These are phyloP conservation scores for Onthophagus sagittarius DNA, from an alignment of 2,888 invertebrate genomes.

Conservation along the genomic window DNA sequence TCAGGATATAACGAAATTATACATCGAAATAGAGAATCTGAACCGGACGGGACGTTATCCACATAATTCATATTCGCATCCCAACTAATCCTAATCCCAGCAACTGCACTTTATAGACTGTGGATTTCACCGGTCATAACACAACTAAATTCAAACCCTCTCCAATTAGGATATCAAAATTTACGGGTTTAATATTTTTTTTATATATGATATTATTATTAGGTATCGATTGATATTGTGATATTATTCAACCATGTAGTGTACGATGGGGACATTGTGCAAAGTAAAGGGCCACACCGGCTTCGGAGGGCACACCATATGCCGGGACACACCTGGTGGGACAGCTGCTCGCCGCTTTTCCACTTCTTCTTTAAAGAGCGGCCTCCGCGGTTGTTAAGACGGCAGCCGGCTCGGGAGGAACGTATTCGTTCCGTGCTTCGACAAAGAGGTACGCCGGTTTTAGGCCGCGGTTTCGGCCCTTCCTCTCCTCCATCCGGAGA, in stretches of 20 bases:
- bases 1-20: neutral
- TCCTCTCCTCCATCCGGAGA: neutral
- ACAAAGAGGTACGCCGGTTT: neutral
- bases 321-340: constrained; percentile 43
- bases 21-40: neutral
- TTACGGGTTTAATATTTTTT: no score
- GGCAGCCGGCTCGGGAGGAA: constrained; percentile 1
- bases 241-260: neutral
- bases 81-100: neutral
- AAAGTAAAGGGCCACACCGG: neutral
- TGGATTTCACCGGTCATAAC: no score
- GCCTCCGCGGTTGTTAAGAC: constrained; percentile 8
- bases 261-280: neutral
- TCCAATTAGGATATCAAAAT: no score
- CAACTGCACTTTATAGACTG: neutral
- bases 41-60: neutral
- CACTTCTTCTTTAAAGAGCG: constrained; percentile 2
- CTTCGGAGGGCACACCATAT: constrained; percentile 26
- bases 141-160: no score
- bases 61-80: neutral
- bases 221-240: neutral
- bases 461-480: neutral
- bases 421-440: neutral
- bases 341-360: constrained; percentile 36
- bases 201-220: no score